Evolutionary conservation across 2,888 invertebrate species (phyloP).

Genomic region (Xylophagus ater): DNA sequence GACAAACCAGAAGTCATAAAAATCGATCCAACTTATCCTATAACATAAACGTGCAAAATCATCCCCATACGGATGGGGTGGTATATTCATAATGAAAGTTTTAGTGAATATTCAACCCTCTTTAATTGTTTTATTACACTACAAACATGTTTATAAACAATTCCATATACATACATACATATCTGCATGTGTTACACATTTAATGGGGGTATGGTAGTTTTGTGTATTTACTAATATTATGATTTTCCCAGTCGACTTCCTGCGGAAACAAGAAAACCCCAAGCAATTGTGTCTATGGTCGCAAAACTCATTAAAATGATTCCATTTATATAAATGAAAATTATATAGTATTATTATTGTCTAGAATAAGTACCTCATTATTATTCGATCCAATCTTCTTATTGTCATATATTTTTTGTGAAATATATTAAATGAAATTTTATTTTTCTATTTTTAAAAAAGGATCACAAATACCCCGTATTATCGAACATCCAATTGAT

Average conservation of each 20-base stretch:
- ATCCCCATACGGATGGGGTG: neutral
- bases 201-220: neutral
- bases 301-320: neutral
- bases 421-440: too few species aligned
- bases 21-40: slow-evolving; percentile 13
- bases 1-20: slow-evolving; percentile 11
- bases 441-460: slow-evolving; percentile 21
- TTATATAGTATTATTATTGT: too few species aligned
- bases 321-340: neutral
- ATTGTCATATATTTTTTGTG: too few species aligned
- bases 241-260: neutral
- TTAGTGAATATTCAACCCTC: slow-evolving; percentile 1
- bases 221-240: neutral
- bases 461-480: slow-evolving; percentile 61
- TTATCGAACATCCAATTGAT: slow-evolving; percentile 84
- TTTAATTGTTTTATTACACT: slow-evolving; percentile 1
- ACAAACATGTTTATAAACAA: too few species aligned
- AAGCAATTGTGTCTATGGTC: neutral
- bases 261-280: neutral
- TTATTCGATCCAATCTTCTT: too few species aligned
- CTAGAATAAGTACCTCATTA: too few species aligned
- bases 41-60: too few species aligned
- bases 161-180: too few species aligned
- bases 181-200: too few species aligned
- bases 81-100: neutral